Base-by-base conservation (phyloP, 1,140 invertebrate genomes). In the Acromyrmex heyeri region DNA sequence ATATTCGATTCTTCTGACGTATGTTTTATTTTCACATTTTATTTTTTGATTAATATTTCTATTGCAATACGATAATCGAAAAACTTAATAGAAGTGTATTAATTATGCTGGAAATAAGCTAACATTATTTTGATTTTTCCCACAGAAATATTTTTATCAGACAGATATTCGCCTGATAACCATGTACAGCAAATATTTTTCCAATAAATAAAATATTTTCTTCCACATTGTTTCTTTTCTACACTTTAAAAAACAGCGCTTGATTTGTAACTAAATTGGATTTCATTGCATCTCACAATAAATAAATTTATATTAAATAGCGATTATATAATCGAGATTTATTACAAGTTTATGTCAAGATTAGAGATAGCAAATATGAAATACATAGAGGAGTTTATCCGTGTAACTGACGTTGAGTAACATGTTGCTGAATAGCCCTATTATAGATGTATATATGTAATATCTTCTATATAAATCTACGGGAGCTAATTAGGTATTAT, bases 331-430 rank as follows among this genome's bases (percentile, higher is more conserved):
- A 87, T 72, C 18, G 48, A 48, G 21, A 48, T 64, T 53, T 57
- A 18, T 34, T 44, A 64, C 6, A 27, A 48, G 10, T 34, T 82
- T 38, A n/a, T n/a, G 30, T 85, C 44, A 69, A 61, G 7, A 10
- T 55, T 18, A 70, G 81, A 21, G 12, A 27, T 24, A 69, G 67
- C 48, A 53, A 67, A 57, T 62, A 59, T 27, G 59, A 44, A 85
- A 62, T 38, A 38, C 7, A 38, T 48, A 24, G 64, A 59, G 73
- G 82, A 85, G 75, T 90, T 88, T 86, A 91, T 86, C 67, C 85
- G 59, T 24, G 82, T 91, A 88, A 88, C 75, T 81, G 90, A 81
- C 90, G 90, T 86, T 86, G 86, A 85, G 91, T 90, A 90, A 57
- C 76, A 72, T 83, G 76, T 91, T 83, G 4, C 72, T 85, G 50